Base-by-base conservation (phyloP, 35 echinoderm and acorn worm genomes). In the Heliocidaris erythrogramma region DNA sequence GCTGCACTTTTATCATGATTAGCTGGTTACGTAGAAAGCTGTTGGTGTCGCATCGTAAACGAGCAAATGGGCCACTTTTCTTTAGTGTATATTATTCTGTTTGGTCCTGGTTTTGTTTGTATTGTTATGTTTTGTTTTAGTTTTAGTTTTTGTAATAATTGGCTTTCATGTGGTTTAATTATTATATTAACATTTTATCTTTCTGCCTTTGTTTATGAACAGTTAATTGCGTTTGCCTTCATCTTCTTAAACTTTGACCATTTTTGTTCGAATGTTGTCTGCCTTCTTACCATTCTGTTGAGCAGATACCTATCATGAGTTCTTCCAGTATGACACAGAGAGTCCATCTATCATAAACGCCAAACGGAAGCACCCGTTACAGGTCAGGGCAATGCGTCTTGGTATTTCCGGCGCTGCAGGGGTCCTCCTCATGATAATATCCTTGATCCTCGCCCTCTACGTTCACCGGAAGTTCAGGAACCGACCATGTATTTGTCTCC, bases 381-480 rank as follows among this genome's bases (percentile, higher is more conserved):
- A 50, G 49, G n/a, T 92, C 48, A 92, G 48, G 50, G 91, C 49
- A 30, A 59, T 92, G 91, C 47, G 49, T 30, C 91, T 92, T 30
- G 91, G 91, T 49, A 59, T 92, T 27, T 59, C 91, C 48, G 91
- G 91, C 27, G 91, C 48, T 30, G 91, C n/a, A 30, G 49, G 91
- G 11, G 91, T 59, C 30, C 49, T 92, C 30, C 48, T 92, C 16
- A 92, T 92, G 91, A 30, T 59, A 16, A 30, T 92, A 30, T 92
- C 91, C 29, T 92, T 92, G 91, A 48, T 49, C 17, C 91, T 92
- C 16, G 91, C 91, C 47, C 29, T 92, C 91, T 92, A 92, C 49
- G 91, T 92, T 30, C 49, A 92, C 48, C 14, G 91, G 91, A 92
- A 92, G 27, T 92, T 92, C 49, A 18, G 91, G 30, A 56, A 56